Evolutionary conservation across 2,797 vertebrate species (phyloP).

Genomic region (Enteromius treurensis): DNA sequence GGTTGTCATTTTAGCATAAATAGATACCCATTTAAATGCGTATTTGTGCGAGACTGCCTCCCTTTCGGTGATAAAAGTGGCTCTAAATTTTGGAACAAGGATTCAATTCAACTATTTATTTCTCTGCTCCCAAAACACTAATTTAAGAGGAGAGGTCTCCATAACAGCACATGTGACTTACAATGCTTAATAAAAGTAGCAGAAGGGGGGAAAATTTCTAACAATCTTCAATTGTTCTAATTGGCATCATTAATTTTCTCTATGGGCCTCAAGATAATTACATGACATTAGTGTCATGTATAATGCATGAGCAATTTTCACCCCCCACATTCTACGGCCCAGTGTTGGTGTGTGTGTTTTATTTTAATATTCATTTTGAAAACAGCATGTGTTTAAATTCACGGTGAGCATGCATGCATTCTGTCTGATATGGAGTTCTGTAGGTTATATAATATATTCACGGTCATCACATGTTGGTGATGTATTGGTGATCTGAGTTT

Average conservation of each 20-base stretch:
- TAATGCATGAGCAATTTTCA: slow-evolving; percentile 65
- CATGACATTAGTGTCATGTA: slow-evolving; percentile 63
- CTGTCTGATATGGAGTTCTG: background rate
- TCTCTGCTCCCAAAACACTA: slow-evolving; percentile 15
- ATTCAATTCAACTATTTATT: slow-evolving; percentile 16
- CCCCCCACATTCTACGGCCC: slow-evolving; percentile 58
- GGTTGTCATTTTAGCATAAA: background rate
- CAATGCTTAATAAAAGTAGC: slow-evolving; percentile 46
- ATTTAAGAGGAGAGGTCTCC: slow-evolving; percentile 26
- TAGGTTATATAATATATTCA: background rate
- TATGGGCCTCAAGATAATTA: slow-evolving; percentile 63
- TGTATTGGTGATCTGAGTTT: background rate
- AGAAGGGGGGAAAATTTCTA: slow-evolving; percentile 17
- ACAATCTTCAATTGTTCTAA: slow-evolving; percentile 59
- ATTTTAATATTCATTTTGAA: slow-evolving; percentile 50
- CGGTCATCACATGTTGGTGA: background rate
- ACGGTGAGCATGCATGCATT: background rate
- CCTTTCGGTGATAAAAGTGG: background rate
- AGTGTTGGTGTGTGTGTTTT: slow-evolving; percentile 36
- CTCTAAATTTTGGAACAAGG: slow-evolving; percentile 1
- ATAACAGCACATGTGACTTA: background rate
- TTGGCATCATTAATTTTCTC: slow-evolving; percentile 62
- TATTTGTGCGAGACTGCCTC: background rate
- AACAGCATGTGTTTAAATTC: slow-evolving; percentile 53
- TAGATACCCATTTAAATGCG: background rate